phyloP scores from a whole-genome alignment of 2,888 invertebrate species.

The Rhagium mordax region DNA sequence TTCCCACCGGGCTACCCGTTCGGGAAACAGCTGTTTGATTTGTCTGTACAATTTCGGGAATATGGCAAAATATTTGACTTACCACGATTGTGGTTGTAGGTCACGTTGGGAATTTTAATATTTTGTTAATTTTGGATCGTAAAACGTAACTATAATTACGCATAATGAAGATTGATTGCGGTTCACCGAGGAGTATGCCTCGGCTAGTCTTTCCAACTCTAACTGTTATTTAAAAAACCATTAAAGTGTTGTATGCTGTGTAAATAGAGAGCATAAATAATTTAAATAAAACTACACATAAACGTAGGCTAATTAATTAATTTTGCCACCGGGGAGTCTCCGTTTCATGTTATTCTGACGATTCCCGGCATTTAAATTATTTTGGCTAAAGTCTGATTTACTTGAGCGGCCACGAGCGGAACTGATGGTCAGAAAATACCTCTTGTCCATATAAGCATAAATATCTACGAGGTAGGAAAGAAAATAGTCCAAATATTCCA shows the following conservation, averaged over 20 bases:
- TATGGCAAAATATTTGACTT: neutral
- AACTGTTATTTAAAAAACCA: constrained; percentile 31
- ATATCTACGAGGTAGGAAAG: too few species aligned
- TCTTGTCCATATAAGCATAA: neutral
- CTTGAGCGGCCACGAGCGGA: neutral
- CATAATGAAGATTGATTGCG: constrained; percentile 30
- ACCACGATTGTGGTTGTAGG: neutral
- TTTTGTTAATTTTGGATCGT: constrained; percentile 13
- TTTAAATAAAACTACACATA: constrained; percentile 2
- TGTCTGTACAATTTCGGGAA: constrained; percentile 11
- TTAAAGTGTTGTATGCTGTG: constrained; percentile 15
- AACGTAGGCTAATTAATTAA: constrained; percentile 7
- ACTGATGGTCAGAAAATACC: neutral
- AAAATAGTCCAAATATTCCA: too few species aligned
- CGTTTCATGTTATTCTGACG: neutral
- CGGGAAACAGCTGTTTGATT: constrained; percentile 53
- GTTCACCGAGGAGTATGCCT: neutral
- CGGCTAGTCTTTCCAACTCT: constrained; percentile 16
- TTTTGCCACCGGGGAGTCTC: constrained; percentile 11
- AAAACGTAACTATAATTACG: constrained; percentile 3
- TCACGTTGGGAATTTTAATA: constrained; percentile 7
- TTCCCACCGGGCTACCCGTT: constrained; percentile 60
- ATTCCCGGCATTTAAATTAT: neutral
- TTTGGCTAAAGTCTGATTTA: neutral
- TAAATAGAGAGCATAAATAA: constrained; percentile 20